Conservation (phyloP, 2,888 invertebrate genomes). For the Ctena decussata region DNA sequence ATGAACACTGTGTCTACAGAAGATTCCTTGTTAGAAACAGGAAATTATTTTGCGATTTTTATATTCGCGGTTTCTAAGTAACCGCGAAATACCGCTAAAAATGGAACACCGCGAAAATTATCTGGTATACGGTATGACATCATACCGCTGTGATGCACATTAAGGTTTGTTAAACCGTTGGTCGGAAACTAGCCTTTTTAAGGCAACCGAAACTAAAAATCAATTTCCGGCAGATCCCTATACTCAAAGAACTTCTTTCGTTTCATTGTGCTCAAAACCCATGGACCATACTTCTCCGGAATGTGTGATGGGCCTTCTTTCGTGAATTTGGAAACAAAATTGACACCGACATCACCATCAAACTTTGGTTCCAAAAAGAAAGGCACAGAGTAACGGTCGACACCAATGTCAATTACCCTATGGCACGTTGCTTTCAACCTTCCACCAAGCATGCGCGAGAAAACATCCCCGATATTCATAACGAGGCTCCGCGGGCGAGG, state of each 20-base stretch:
- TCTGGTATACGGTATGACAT: too few relatives aligned
- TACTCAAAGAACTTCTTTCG: conserved; percentile 1
- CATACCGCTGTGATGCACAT: too few relatives aligned
- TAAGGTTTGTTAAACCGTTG: too few relatives aligned
- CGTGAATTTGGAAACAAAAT: conserved; percentile 30
- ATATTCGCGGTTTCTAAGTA: too few relatives aligned
- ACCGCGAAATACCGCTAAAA: too few relatives aligned
- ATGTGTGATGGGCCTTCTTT: conserved; percentile 7
- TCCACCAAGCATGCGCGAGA: conserved; percentile 57
- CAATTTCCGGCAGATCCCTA: neutral
- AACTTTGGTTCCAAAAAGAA: conserved; percentile 65
- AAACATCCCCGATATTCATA: conserved; percentile 70
- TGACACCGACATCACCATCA: conserved; percentile 49
- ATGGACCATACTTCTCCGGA: conserved; percentile 29
- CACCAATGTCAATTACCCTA: conserved; percentile 59
- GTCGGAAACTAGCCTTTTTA: too few relatives aligned
- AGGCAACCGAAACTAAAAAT: too few relatives aligned
- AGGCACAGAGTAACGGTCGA: conserved; percentile 59
- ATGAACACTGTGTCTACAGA: too few relatives aligned
- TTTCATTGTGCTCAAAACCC: conserved; percentile 27
- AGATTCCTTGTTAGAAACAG: too few relatives aligned
- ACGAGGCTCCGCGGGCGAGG: conserved; percentile 66
- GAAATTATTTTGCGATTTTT: too few relatives aligned
- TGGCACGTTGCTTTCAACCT: conserved; percentile 64
- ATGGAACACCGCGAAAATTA: too few relatives aligned